Base-by-base conservation (phyloP, 2,797 vertebrate genomes). In the Poecile montanus region DNA sequence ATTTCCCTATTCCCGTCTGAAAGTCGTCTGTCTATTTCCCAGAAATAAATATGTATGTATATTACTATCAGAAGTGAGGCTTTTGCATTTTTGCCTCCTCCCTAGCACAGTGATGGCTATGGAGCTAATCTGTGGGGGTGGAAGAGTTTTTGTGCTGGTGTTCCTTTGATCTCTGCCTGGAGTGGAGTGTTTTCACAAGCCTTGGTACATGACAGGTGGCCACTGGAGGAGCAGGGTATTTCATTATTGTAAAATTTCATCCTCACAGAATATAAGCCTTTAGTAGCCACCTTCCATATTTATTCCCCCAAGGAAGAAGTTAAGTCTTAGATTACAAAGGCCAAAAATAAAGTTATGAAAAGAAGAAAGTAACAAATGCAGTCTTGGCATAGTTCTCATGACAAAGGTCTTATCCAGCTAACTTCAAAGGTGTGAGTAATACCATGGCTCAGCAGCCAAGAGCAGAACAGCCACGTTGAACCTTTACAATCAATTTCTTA, bases 391-490 rank as follows among this genome's bases (percentile, higher is more conserved):
- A 38, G 27, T 11, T 44, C 17, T 71, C 50, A 75, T 48, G 68
- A 36, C 19, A 80, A 68, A 83, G 8, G 5, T 78, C 8, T 90
- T 29, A 6, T 61, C 54, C 58, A 66, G 38, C 15, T 48, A 11
- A 50, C 32, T 88, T 84, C 73, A 84, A 67, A 88, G 50, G 8
- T 88, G 58, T 68, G 32, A 80, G n/a, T 66, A 82, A 85, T 48
- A 18, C 9, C 26, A 13, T 10, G 18, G 22, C 34, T 27, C 34
- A 81, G 70, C n/a, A 90, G 32, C 29, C 76, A 86, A 67, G 47
- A 56, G 25, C 26, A 74, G 77, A 80, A 36, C 9, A 60, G 18
- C 4, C 68, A 63, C 18, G 13, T n/a, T 38, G 56, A 7, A 40
- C 67, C 47, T 58, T 93, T 47, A 25, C 61, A 71, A 22, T 18